Percentiles rank a stretch among this genome's conserved stretches.
These are phyloP conservation scores for Hozukius guyotensis DNA, from an alignment of 2,797 vertebrate genomes.

Conservation along the genomic window DNA sequence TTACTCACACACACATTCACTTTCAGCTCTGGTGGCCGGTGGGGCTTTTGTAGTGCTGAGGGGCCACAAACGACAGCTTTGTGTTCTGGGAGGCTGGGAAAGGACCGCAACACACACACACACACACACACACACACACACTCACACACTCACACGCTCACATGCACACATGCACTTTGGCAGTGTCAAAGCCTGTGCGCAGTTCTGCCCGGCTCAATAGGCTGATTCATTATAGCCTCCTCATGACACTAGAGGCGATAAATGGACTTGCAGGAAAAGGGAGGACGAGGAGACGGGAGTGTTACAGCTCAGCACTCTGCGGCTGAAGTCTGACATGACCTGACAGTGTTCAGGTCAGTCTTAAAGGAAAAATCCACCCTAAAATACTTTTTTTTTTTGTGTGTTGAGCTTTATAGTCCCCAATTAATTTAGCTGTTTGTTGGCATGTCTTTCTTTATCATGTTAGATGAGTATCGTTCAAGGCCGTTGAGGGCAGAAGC, in stretches of 20 bases:
- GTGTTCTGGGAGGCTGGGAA: constrained; percentile 67
- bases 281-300: constrained; percentile 30
- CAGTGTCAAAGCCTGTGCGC: constrained; percentile 57
- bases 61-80: constrained; percentile 72
- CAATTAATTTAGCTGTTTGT: not conserved
- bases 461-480: not conserved
- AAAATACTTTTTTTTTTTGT: not conserved
- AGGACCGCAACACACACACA: constrained; percentile 32
- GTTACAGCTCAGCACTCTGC: constrained; percentile 38
- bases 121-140: not conserved
- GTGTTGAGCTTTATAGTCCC: not conserved
- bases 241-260: constrained; percentile 66
- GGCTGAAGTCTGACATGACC: constrained; percentile 41
- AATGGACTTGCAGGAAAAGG: constrained; percentile 45
- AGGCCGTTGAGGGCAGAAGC: not conserved
- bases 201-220: constrained; percentile 64
- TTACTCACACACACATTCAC: constrained; percentile 21
- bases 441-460: not conserved
- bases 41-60: constrained; percentile 59
- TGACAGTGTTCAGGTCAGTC: constrained; percentile 23
- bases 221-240: constrained; percentile 71
- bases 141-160: not conserved
- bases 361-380: not conserved
- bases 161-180: constrained; percentile 24
- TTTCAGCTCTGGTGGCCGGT: constrained; percentile 50